Evolutionary conservation across 2,113 vertebrate species (phyloP).

Genomic region (Psilopsiagon aurifrons): DNA sequence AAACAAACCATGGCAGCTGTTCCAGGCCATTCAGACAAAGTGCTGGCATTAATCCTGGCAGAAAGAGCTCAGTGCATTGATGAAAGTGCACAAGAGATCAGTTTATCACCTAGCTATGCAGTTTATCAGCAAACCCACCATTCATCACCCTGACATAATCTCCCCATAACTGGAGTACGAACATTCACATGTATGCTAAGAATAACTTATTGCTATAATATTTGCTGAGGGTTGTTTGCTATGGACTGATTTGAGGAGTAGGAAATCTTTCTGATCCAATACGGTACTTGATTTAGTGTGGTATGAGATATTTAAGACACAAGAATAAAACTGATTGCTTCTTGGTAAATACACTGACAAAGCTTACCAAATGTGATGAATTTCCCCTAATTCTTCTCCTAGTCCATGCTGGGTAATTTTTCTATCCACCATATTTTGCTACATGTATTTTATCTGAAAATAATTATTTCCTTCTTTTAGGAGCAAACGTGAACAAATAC

Average conservation of each 20-base stretch:
- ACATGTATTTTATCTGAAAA: neutral
- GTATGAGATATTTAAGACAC: neutral
- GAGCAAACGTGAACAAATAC: neutral
- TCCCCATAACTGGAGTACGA: neutral
- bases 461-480: neutral
- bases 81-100: neutral
- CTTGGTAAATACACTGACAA: neutral
- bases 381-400: neutral
- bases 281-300: neutral
- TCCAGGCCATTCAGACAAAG: neutral
- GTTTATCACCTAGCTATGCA: neutral
- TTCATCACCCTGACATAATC: neutral
- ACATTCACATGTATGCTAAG: neutral
- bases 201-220: neutral
- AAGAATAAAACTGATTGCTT: neutral
- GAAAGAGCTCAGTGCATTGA: neutral
- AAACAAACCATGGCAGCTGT: slow-evolving; percentile 1
- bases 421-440: neutral
- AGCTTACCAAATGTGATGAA: neutral
- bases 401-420: neutral
- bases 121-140: neutral
- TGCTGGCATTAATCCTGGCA: slow-evolving; percentile 2
- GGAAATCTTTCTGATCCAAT: neutral
- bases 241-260: neutral
- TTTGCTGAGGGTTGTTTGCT: slow-evolving; percentile 22